Conservation (phyloP, 2,797 vertebrate species). For the Sciurus carolinensis region DNA sequence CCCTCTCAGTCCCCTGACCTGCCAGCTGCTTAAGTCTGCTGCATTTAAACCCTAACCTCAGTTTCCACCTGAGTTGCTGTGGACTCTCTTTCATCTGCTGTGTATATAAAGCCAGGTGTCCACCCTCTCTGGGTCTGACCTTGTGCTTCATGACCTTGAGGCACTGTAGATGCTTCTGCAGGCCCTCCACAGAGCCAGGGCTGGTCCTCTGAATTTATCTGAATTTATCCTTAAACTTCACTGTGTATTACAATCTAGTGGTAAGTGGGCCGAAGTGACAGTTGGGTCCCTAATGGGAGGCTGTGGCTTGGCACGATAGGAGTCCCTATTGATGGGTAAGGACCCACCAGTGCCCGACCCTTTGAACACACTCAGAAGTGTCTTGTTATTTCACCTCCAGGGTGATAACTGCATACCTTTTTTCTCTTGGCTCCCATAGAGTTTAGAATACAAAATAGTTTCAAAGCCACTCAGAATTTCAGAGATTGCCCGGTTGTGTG, state of each 20-base stretch:
- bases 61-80: not conserved
- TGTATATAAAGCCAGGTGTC: not conserved
- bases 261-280: not conserved
- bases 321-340: not conserved
- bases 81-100: not conserved
- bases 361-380: not conserved
- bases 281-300: not conserved
- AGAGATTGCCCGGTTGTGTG: not conserved
- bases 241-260: not conserved
- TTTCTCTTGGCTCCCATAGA: not conserved
- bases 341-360: not conserved
- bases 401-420: not conserved
- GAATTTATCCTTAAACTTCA: not conserved
- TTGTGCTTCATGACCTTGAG: not conserved
- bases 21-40: not conserved
- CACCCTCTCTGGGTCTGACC: not conserved
- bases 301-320: not conserved
- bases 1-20: not conserved
- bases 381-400: not conserved
- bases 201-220: not conserved
- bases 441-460: not conserved
- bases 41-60: not conserved
- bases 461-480: not conserved
- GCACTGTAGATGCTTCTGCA: not conserved
- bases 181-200: not conserved